These are phyloP conservation scores for Drosophila pegasa DNA, from an alignment of 2,888 invertebrate species.

Conservation along the genomic window DNA sequence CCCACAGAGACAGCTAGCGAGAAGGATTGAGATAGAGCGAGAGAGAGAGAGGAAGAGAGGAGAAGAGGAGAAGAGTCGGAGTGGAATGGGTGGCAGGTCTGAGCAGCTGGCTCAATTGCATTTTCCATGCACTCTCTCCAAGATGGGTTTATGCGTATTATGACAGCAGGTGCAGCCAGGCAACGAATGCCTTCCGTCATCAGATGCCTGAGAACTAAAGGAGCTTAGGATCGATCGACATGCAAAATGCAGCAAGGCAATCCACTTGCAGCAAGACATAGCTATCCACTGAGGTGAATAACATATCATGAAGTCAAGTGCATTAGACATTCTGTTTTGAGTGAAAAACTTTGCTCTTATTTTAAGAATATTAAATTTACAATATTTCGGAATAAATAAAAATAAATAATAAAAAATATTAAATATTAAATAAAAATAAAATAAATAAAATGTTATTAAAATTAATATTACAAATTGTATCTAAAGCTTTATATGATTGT, in stretches of 20 bases:
- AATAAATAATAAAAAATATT: no score
- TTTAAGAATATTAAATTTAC: no score
- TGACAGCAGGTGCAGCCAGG: constrained; percentile 5
- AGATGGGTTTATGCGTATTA: constrained; percentile 13
- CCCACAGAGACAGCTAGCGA: neutral
- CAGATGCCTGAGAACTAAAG: neutral
- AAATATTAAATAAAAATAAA: no score
- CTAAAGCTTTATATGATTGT: no score
- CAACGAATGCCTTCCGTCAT: neutral
- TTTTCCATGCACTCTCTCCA: constrained; percentile 28
- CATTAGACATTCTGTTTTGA: no score
- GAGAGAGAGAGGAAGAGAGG: neutral
- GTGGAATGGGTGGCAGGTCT: neutral
- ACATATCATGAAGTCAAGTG: neutral
- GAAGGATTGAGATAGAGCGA: neutral
- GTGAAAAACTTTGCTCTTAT: no score
- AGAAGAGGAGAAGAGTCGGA: no score
- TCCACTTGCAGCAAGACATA: neutral
- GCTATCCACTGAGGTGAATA: neutral
- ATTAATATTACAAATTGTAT: no score
- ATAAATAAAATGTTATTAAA: no score
- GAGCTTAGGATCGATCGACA: neutral
- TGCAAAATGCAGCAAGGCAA: neutral
- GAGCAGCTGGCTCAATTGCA: constrained; percentile 35
- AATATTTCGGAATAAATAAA: no score